Evolutionary conservation across 2,888 invertebrate genomes (phyloP).

Genomic region (Andricus quercusramuli): DNA sequence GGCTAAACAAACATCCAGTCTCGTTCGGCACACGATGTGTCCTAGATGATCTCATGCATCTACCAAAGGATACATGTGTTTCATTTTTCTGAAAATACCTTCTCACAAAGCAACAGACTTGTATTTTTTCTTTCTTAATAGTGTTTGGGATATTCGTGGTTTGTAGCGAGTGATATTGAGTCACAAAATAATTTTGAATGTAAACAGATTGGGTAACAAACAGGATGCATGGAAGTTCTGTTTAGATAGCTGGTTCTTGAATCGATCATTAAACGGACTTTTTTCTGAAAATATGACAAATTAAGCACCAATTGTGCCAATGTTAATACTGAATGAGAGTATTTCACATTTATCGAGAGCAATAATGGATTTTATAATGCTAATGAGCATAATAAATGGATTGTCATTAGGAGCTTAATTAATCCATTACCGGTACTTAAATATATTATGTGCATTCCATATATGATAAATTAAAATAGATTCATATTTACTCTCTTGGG

Average conservation of each 20-base stretch:
- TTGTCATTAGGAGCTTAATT: slow-evolving; percentile 29
- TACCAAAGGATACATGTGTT: not conserved
- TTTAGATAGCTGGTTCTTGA: not conserved
- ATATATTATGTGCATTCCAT: slow-evolving; percentile 11
- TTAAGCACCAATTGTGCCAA: not conserved
- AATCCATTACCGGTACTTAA: slow-evolving; percentile 22
- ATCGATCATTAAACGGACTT: not conserved
- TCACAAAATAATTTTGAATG: not conserved
- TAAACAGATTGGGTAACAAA: not conserved
- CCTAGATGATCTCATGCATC: slow-evolving; percentile 35
- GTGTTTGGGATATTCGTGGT: not conserved
- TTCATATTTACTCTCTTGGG: not conserved
- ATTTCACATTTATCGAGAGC: not conserved
- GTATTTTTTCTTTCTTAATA: not conserved
- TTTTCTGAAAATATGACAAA: not conserved
- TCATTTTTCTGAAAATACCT: not conserved
- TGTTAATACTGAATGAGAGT: not conserved
- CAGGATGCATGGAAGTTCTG: not conserved
- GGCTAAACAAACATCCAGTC: slow-evolving; percentile 70
- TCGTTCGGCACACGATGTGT: slow-evolving; percentile 61
- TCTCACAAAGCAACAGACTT: not conserved
- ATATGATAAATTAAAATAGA: slow-evolving; percentile 23
- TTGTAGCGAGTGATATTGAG: not conserved
- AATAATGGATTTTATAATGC: slow-evolving; percentile 1
- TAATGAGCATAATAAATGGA: slow-evolving; percentile 3